A percentile compares a stretch with the other conserved stretches of the same genome.
These are phyloP conservation scores for Piscicola geometra DNA, from an alignment of 2,888 invertebrate genomes.

Conservation along the genomic window DNA sequence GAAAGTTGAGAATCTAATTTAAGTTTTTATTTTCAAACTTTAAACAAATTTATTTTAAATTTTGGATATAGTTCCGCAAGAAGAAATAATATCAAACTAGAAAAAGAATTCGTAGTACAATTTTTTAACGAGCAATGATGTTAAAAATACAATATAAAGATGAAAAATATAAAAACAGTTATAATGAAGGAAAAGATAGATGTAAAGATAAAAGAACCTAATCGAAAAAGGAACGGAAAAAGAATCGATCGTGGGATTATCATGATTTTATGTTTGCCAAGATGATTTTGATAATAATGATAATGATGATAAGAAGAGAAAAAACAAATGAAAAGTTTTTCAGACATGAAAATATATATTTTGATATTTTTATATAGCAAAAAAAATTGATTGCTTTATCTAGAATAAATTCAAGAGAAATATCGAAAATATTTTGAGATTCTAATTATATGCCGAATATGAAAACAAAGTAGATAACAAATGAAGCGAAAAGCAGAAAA, in stretches of 20 bases:
- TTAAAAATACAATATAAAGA: background rate
- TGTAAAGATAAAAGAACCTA: background rate
- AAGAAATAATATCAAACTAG: too few species aligned
- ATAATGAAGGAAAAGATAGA: background rate
- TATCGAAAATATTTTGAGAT: background rate
- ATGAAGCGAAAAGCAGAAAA: too few species aligned
- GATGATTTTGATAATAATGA: background rate
- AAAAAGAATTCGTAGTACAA: too few species aligned
- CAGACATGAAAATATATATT: too few species aligned
- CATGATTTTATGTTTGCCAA: background rate
- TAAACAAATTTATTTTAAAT: too few species aligned
- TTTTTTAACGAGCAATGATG: background rate
- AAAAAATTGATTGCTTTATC: background rate
- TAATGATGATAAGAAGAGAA: background rate
- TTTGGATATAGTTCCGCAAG: too few species aligned
- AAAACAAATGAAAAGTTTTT: too few species aligned
- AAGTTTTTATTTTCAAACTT: too few species aligned
- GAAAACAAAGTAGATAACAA: too few species aligned
- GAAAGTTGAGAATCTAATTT: too few species aligned
- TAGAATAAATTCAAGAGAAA: background rate
- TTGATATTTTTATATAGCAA: background rate
- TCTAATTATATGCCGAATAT: too few species aligned
- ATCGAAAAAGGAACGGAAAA: constrained; percentile 7
- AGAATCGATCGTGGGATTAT: background rate
- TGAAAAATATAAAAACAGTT: background rate